phyloP scores from a whole-genome alignment of 2,888 invertebrate genomes.

The Dryadula phaetusa region DNA sequence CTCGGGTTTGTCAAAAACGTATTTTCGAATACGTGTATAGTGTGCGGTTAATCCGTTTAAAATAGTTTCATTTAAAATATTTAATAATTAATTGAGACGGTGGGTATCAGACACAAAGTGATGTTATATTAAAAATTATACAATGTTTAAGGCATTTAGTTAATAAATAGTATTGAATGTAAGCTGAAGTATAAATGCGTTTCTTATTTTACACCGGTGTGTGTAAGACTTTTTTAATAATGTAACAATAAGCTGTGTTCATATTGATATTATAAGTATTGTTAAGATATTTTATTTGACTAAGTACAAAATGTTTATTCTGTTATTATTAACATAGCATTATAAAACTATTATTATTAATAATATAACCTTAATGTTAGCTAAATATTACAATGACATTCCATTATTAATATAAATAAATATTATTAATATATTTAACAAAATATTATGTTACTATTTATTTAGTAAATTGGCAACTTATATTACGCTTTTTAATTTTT shows the following conservation, averaged over 20 bases:
- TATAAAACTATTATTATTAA: too few species aligned
- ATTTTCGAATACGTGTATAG: too few species aligned
- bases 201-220: not conserved
- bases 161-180: not conserved
- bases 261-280: not conserved
- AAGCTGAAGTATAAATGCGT: not conserved
- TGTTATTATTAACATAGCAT: not conserved
- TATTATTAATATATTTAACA: not conserved
- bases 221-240: conserved; percentile 3
- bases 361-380: not conserved
- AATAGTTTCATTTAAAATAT: too few species aligned
- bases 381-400: not conserved
- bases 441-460: too few species aligned
- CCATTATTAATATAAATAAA: not conserved
- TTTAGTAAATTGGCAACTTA: too few species aligned
- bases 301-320: conserved; percentile 17
- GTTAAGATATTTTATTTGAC: not conserved
- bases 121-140: conserved; percentile 1
- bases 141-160: not conserved
- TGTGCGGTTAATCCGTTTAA: too few species aligned
- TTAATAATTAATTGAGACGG: too few species aligned
- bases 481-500: too few species aligned
- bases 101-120: not conserved
- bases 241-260: conserved; percentile 10
- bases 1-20: too few species aligned